Conservation (phyloP, 2,888 invertebrate genomes). For the Criorhina ranunculi region DNA sequence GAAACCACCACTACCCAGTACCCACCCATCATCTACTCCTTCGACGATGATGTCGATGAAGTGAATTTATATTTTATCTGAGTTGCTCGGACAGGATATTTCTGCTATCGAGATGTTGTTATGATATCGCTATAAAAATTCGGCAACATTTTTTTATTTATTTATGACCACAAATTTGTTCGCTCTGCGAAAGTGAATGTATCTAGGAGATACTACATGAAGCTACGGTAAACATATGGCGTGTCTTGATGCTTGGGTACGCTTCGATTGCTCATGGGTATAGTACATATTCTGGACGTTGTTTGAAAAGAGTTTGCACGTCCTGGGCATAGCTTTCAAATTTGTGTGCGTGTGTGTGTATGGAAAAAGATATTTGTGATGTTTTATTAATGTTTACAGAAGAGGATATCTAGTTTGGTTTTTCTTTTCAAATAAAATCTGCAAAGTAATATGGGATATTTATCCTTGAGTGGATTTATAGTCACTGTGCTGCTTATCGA, state of each 20-base stretch:
- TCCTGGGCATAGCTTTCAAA: constrained; percentile 39
- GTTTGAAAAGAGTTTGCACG: constrained; percentile 58
- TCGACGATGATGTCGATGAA: constrained; percentile 67
- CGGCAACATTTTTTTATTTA: constrained; percentile 75
- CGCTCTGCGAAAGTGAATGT: constrained; percentile 43
- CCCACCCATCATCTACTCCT: constrained; percentile 49
- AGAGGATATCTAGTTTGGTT: constrained; percentile 52
- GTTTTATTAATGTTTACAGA: constrained; percentile 76
- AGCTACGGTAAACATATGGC: constrained; percentile 51
- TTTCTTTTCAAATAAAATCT: constrained; percentile 74
- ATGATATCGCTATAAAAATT: constrained; percentile 76
- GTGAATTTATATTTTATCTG: constrained; percentile 77
- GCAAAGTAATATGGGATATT: constrained; percentile 76
- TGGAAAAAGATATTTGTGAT: constrained; percentile 70
- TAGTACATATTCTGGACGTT: constrained; percentile 38
- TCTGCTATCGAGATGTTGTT: constrained; percentile 73
- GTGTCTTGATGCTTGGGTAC: constrained; percentile 55
- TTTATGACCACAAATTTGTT: constrained; percentile 77
- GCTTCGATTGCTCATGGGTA: constrained; percentile 59
- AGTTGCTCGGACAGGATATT: constrained; percentile 76
- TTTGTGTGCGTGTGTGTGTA: constrained; percentile 5
- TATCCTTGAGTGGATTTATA: constrained; percentile 82
- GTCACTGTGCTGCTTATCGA: constrained; percentile 77
- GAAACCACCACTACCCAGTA: neutral
- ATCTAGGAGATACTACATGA: constrained; percentile 37